Base-by-base conservation (phyloP, 2,113 vertebrate species). In the Oreochromis spilurus region DNA sequence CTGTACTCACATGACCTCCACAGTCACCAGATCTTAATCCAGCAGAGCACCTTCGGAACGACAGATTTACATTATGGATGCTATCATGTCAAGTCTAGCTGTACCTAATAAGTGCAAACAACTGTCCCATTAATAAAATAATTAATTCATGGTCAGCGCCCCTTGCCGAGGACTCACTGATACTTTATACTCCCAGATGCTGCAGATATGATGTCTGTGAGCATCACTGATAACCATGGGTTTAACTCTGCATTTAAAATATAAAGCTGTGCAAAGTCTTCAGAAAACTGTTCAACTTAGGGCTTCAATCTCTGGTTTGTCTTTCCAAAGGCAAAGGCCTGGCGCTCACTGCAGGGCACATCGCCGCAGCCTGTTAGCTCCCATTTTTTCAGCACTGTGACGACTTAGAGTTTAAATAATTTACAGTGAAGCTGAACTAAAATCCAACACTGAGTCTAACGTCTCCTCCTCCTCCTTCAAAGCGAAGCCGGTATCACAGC, bases 1-100 rank as follows among this genome's bases (percentile, higher is more conserved):
- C 11, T 40, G 34, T 8, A 8, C 4, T 38, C 62, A 43, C 62
- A 70, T 0, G n/a, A 21, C 34, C 62, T 40, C 36, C 21, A 40
- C 36, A 67, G 36, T 40, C 62, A 67, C 0, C 60, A 21, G 0
- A 40, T 9, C 36, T 40, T 1, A 24, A 40, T 24, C 62, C 62
- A 38, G 19, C 34, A 21, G 19, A 38, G 0, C 31, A 65, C 60
- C 31, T 62, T 34, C 6, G 16, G 58, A n/a, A 36, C 31, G 0
- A 31, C 31, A 67, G 19, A 13, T 40, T 40, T 13, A 38, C 11
- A 24, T 21, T 14, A 40, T 40, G 11, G 19, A 67, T 67, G 36
- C 19, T 67, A 0, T 40, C 62, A 9, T 0, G 19, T 38, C 10
- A n/a, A 0, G 36, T 14, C 0, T 62, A 36, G 60, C 31, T 65